Conservation (phyloP, 2,888 invertebrate species). For the Helleia helle region DNA sequence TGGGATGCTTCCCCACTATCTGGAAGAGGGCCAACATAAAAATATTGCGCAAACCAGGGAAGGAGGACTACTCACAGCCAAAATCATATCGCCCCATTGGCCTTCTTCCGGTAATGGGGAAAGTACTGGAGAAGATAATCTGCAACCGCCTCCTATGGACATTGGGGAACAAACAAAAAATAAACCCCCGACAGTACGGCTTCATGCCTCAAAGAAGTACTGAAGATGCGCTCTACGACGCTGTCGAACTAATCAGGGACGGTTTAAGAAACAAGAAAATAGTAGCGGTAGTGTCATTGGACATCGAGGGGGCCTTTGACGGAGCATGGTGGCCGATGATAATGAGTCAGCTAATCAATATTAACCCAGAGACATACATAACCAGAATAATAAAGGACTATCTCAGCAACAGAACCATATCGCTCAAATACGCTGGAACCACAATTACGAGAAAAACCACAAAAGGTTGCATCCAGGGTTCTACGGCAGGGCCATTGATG, state of each 20-base stretch:
- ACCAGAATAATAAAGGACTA: too few species aligned
- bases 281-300: slow-evolving; percentile 10
- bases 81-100: slow-evolving; percentile 10
- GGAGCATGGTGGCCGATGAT: not conserved
- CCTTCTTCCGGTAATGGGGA: slow-evolving; percentile 9
- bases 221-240: not conserved
- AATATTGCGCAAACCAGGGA: slow-evolving; percentile 15
- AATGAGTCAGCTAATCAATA: not conserved
- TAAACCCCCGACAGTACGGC: not conserved
- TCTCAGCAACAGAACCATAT: not conserved
- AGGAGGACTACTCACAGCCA: not conserved
- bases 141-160: not conserved
- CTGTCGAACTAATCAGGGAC: not conserved
- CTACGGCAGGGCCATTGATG: not conserved
- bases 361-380: too few species aligned
- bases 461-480: not conserved
- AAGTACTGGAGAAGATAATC: slow-evolving; percentile 7
- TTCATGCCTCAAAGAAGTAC: not conserved
- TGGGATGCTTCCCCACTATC: slow-evolving; percentile 12
- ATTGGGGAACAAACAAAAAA: not conserved
- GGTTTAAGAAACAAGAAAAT: slow-evolving; percentile 2
- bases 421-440: not conserved
- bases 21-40: slow-evolving; percentile 18
- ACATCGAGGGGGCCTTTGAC: slow-evolving; percentile 9
- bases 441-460: not conserved